A percentile compares a stretch with the other conserved stretches of the same genome.
These are phyloP conservation scores for Felis catus DNA, from an alignment of 2,113 vertebrate genomes.

Conservation along the genomic window DNA sequence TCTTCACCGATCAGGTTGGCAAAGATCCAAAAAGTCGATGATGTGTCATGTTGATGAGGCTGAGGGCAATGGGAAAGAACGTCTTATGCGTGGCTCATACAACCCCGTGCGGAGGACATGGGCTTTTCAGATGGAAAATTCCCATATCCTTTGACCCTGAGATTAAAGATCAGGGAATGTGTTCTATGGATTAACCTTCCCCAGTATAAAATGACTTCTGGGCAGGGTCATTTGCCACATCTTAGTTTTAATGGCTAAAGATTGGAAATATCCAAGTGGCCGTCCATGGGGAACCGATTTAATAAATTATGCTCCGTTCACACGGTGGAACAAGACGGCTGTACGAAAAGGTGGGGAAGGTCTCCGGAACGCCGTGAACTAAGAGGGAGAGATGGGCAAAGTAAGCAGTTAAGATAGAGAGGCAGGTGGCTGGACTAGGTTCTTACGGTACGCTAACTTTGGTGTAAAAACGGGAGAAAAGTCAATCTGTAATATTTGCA, in stretches of 20 bases:
- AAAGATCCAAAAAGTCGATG: not conserved
- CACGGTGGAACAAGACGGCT: not conserved
- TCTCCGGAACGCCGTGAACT: not conserved
- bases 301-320: not conserved
- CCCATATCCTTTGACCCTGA: not conserved
- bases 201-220: not conserved
- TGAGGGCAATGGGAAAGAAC: not conserved
- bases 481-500: not conserved
- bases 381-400: not conserved
- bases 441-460: not conserved
- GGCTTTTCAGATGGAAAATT: not conserved
- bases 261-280: not conserved
- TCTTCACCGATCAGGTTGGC: not conserved
- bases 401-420: not conserved
- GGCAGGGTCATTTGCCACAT: not conserved
- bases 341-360: not conserved
- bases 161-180: not conserved
- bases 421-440: not conserved
- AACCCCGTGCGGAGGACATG: not conserved
- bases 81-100: not conserved
- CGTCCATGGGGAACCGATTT: not conserved
- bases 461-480: not conserved
- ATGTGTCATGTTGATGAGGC: not conserved
- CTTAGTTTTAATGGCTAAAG: not conserved
- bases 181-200: not conserved